Percentiles rank a stretch among this genome's conserved stretches.
Evolutionary conservation across 1,140 invertebrate genomes (phyloP).

Genomic region (Adelges cooleyi): DNA sequence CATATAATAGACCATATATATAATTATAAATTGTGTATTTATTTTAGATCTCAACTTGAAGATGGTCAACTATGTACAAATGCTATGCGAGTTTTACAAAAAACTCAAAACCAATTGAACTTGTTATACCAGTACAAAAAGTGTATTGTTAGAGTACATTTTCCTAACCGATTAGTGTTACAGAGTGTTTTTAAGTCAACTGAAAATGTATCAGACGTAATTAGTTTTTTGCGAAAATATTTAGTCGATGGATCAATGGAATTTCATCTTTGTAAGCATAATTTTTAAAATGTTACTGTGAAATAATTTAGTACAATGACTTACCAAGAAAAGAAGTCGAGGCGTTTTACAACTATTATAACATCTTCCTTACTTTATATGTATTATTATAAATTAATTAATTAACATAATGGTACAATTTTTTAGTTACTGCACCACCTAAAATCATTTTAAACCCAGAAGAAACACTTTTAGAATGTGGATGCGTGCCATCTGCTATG

Average conservation of each 20-base stretch:
- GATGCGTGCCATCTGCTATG: conserved; percentile 61
- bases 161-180: conserved; percentile 65
- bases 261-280: conserved; percentile 62
- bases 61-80: conserved; percentile 51
- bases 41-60: conserved; percentile 41
- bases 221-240: conserved; percentile 56
- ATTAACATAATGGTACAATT: conserved; percentile 31
- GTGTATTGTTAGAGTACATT: conserved; percentile 64
- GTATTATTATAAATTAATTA: conserved; percentile 7
- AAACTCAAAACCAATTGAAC: conserved; percentile 43
- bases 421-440: conserved; percentile 60
- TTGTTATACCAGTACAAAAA: conserved; percentile 49
- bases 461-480: conserved; percentile 50
- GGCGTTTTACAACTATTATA: too few species aligned
- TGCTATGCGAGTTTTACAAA: conserved; percentile 47
- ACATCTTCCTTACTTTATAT: neutral
- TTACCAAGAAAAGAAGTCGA: too few species aligned
- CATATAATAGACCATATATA: too few species aligned
- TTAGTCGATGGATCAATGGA: conserved; percentile 46
- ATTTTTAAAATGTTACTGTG: neutral
- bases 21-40: neutral
- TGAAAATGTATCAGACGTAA: conserved; percentile 53
- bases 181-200: conserved; percentile 63
- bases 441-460: conserved; percentile 49
- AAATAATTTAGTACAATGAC: too few species aligned